Evolutionary conservation across 2,888 invertebrate genomes (phyloP).

Genomic region (Chaitophorus viminalis): DNA sequence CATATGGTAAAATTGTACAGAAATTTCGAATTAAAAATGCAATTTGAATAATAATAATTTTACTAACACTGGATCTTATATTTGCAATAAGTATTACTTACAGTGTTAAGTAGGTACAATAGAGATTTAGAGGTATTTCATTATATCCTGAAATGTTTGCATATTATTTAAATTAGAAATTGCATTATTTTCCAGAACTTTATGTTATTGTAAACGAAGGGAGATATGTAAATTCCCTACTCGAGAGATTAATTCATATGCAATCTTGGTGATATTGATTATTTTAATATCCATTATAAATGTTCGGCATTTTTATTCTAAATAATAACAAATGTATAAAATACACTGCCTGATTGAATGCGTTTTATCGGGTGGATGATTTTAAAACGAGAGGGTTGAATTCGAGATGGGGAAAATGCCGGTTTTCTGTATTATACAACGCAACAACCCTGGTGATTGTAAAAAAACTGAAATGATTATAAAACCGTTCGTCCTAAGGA

Average conservation of each 20-base stretch:
- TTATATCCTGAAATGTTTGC: not conserved
- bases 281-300: constrained; percentile 23
- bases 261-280: constrained; percentile 14
- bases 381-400: constrained; percentile 13
- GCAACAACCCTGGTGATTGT: not conserved
- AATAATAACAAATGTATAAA: constrained; percentile 16
- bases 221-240: not conserved
- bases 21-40: no score
- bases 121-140: no score
- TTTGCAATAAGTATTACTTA: no score
- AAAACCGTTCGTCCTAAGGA: not conserved
- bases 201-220: not conserved
- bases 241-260: not conserved
- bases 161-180: constrained; percentile 1
- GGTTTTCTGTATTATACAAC: not conserved
- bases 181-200: not conserved
- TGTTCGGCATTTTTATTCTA: not conserved
- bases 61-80: no score
- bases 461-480: not conserved
- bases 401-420: not conserved
- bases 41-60: no score
- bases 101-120: no score
- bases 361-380: not conserved
- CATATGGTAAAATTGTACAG: no score
- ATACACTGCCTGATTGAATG: not conserved